Base-by-base conservation (phyloP, 2,888 invertebrate genomes). In the Hyalella azteca region DNA sequence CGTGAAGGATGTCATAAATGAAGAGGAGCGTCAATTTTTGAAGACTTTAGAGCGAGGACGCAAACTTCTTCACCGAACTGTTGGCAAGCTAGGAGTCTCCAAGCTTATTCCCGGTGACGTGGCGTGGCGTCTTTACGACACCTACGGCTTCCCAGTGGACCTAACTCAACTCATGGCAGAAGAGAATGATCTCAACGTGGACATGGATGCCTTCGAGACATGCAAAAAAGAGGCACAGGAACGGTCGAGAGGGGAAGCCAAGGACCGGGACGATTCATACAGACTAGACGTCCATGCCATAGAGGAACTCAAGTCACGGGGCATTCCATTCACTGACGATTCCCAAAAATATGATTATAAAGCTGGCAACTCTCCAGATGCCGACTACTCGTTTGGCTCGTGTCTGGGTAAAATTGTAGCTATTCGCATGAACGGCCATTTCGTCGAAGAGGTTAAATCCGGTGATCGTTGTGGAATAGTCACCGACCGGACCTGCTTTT, bases 71-170 rank as follows among this genome's bases (percentile, higher is more conserved):
- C 88, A 89, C 85, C 86, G 89, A 76, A 89, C 90, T 39, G 89
- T 91, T 40, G 86, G 86, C 76, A 89, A 89, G 81, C 86, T 90
- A n/a, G 86, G 86, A n/a, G 86, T 86, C 73, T 86, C 87, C 3
- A 88, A 87, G 66, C 85, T 87, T 39, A 87, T 91, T 76, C 84
- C 85, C 29, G 85, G 98, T 79, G 96, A 98, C 88, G 93, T 99
- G 76, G 98, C 98, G 0, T 99, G 99, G 99, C 91, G 97, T 81
- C 90, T 99, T 79, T 99, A 99, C 88, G 99, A 99, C 87, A 99
- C 99, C 0, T 99, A 98, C 87, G 99, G 99, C 26, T 99, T 99
- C 88, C 99, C 99, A 0, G 92, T 98, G 78, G 99, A 99, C 90
- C 91, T 99, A 84, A 99, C 99, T 0, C 93, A 94, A 86, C 90